A percentile compares a stretch with the other conserved stretches of the same genome.
Conservation (phyloP, 2,888 invertebrate genomes). For the Parapristionchus giblindavisi region DNA sequence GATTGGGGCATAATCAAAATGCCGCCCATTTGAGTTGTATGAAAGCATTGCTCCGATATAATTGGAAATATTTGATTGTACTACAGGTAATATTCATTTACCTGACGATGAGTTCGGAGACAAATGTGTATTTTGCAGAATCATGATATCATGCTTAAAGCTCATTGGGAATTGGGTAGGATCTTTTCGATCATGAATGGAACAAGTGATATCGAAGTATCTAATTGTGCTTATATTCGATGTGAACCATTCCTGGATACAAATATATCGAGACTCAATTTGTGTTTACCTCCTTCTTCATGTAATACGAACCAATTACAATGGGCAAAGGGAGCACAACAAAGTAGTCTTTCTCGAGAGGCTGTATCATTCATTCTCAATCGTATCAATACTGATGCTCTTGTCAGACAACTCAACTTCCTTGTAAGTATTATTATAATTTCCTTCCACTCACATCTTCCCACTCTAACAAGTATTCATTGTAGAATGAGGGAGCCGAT, state of each 20-base stretch:
- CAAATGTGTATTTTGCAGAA: background rate
- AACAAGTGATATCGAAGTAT: constrained; percentile 30
- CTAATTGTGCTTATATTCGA: constrained; percentile 13
- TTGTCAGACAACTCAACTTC: constrained; percentile 21
- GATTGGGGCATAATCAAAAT: constrained; percentile 32
- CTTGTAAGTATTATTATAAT: background rate
- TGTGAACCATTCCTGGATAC: constrained; percentile 32
- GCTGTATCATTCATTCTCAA: constrained; percentile 23
- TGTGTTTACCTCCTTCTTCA: background rate
- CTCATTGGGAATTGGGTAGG: background rate
- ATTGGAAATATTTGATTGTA: constrained; percentile 12
- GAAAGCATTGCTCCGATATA: background rate
- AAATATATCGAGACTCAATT: constrained; percentile 8
- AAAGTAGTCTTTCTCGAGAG: constrained; percentile 20
- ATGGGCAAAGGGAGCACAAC: constrained; percentile 37
- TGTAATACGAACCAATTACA: background rate
- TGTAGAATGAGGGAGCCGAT: constrained; percentile 29
- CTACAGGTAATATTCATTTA: constrained; percentile 13
- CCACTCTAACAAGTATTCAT: background rate
- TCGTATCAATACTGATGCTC: background rate
- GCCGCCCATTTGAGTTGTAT: constrained; percentile 19
- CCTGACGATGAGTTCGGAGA: background rate
- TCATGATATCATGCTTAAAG: constrained; percentile 22
- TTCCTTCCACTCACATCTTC: too few relatives aligned
- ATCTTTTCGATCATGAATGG: constrained; percentile 16